Evolutionary conservation across 2,113 vertebrate genomes (phyloP).

Genomic region (Motacilla tschutschensis): DNA sequence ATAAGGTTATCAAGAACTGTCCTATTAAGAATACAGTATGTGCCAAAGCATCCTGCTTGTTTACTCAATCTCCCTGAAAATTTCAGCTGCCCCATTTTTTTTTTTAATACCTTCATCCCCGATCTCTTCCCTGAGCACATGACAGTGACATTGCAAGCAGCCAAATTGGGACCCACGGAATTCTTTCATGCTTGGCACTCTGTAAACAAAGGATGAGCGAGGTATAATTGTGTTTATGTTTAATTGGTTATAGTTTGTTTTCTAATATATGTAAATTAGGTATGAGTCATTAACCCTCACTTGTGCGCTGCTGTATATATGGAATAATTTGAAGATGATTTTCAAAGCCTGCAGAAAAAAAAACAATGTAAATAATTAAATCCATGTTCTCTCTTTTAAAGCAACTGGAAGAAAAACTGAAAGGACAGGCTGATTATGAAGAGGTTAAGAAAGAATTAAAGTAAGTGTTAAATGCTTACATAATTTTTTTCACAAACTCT

Average conservation of each 20-base stretch:
- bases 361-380: conserved; percentile 42
- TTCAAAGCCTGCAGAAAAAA: conserved; percentile 21
- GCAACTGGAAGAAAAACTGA: conserved; percentile 97
- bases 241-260: conserved; percentile 60
- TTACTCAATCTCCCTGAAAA: background rate
- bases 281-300: conserved; percentile 58
- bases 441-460: conserved; percentile 97
- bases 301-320: conserved; percentile 29
- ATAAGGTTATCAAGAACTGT: background rate
- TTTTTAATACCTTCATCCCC: background rate
- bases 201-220: conserved; percentile 41
- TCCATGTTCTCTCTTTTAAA: conserved; percentile 66
- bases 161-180: background rate
- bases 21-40: background rate
- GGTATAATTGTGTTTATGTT: conserved; percentile 58
- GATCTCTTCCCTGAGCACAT: background rate
- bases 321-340: conserved; percentile 48
- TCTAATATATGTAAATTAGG: conserved; percentile 58
- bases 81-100: background rate
- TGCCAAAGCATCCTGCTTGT: conserved; percentile 14
- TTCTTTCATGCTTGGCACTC: conserved; percentile 19
- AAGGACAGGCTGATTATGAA: conserved; percentile 94
- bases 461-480: conserved; percentile 76
- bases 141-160: background rate
- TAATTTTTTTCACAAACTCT: conserved; percentile 30